phyloP scores from a whole-genome alignment of 2,888 invertebrate species.

The Notodonta dromedarius region DNA sequence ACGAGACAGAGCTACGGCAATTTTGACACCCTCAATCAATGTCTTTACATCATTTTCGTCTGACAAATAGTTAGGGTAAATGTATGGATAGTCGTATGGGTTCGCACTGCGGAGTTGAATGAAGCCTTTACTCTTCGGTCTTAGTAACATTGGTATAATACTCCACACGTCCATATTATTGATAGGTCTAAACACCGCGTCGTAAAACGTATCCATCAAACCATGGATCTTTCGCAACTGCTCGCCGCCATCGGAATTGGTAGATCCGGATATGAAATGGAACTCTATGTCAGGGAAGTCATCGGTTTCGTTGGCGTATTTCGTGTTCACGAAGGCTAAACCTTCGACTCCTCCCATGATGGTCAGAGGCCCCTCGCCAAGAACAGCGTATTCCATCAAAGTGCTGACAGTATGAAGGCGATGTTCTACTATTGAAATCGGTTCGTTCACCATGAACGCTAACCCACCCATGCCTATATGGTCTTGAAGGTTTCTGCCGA shows the following conservation, averaged over 20 bases:
- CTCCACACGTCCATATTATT: conserved; percentile 92
- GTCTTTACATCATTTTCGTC: conserved; percentile 91
- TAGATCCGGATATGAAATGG: conserved; percentile 94
- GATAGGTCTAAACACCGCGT: conserved; percentile 89
- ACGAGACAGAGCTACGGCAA: conserved; percentile 90
- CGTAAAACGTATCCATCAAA: conserved; percentile 89
- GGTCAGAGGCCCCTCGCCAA: conserved; percentile 93
- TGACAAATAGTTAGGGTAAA: conserved; percentile 95
- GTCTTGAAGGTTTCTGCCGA: conserved; percentile 95
- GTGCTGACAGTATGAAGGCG: conserved; percentile 91
- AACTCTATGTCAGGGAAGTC: conserved; percentile 96
- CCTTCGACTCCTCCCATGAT: conserved; percentile 95
- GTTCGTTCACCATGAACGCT: conserved; percentile 91
- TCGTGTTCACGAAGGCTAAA: conserved; percentile 94
- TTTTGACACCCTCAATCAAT: conserved; percentile 93
- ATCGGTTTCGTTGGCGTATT: conserved; percentile 90
- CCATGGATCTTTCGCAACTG: conserved; percentile 93
- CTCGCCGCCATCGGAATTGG: conserved; percentile 93
- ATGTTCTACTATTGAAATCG: conserved; percentile 91
- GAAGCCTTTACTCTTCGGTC: conserved; percentile 93
- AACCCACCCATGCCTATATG: conserved; percentile 94
- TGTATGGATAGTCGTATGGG: conserved; percentile 94
- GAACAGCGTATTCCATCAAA: conserved; percentile 92
- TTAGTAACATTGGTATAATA: conserved; percentile 91
- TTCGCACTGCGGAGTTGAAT: conserved; percentile 92